A percentile compares a stretch with the other conserved stretches of the same genome.
Evolutionary conservation across 2,888 invertebrate species (phyloP).

Genomic region (Buathra laborator): DNA sequence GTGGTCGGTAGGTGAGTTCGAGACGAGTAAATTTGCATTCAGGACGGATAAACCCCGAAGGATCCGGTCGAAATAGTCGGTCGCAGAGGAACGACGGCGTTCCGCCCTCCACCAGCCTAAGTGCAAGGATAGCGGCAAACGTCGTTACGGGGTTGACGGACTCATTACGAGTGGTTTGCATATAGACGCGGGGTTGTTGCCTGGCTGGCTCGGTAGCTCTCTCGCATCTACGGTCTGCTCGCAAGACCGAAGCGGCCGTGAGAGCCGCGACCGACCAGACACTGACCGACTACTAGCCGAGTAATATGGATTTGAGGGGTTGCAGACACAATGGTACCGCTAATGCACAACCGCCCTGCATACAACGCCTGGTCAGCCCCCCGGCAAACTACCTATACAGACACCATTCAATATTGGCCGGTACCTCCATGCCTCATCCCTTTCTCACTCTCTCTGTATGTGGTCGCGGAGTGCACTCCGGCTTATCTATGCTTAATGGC

Average conservation of each 20-base stretch:
- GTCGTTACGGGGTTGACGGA: slow-evolving; percentile 84
- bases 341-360: slow-evolving; percentile 83
- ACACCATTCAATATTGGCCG: slow-evolving; percentile 83
- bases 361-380: slow-evolving; percentile 69
- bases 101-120: slow-evolving; percentile 74
- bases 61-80: slow-evolving; percentile 80
- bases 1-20: slow-evolving; percentile 30
- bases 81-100: slow-evolving; percentile 59
- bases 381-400: slow-evolving; percentile 81
- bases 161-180: slow-evolving; percentile 84
- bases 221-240: slow-evolving; percentile 31
- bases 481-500: slow-evolving; percentile 81
- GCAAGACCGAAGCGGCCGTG: slow-evolving; percentile 38
- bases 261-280: slow-evolving; percentile 70
- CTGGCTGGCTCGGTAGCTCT: slow-evolving; percentile 68
- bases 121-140: slow-evolving; percentile 84
- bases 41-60: slow-evolving; percentile 77
- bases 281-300: slow-evolving; percentile 82
- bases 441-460: slow-evolving; percentile 18
- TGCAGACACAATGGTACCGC: slow-evolving; percentile 83
- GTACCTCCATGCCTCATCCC: slow-evolving; percentile 66
- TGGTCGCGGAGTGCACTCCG: slow-evolving; percentile 60
- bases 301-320: slow-evolving; percentile 83
- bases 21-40: slow-evolving; percentile 78
- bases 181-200: slow-evolving; percentile 80